These are phyloP conservation scores for Tethya wilhelma DNA, from an alignment of 37 sponge, comb jelly and placozoan species.

Conservation along the genomic window DNA sequence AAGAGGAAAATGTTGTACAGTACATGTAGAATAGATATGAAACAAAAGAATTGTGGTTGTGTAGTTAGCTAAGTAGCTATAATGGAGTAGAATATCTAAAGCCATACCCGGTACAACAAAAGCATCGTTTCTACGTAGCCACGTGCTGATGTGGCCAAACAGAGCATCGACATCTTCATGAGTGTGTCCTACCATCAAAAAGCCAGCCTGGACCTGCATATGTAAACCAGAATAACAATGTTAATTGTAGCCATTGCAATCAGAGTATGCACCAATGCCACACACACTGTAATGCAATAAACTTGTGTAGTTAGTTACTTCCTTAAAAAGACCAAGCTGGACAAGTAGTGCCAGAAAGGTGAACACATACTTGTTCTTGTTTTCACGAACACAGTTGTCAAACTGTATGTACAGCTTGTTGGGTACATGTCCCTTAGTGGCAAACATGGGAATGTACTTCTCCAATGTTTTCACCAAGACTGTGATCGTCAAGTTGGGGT, in stretches of 20 bases:
- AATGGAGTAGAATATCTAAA: background rate
- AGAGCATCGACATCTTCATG: too few species aligned
- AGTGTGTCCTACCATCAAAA: too few species aligned
- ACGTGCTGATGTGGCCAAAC: background rate
- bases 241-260: too few species aligned
- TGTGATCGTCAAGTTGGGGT: slow-evolving; percentile 50
- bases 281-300: background rate
- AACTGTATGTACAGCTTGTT: slow-evolving; percentile 8
- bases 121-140: slow-evolving; percentile 8
- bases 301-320: slow-evolving; percentile 3
- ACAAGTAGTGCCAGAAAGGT: slow-evolving; percentile 21
- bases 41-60: too few species aligned
- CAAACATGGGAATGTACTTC: background rate
- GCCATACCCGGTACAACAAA: background rate
- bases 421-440: background rate
- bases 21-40: too few species aligned
- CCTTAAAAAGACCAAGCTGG: slow-evolving; percentile 1
- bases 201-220: background rate
- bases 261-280: too few species aligned
- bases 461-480: slow-evolving; percentile 3
- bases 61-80: background rate
- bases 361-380: slow-evolving; percentile 34
- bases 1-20: too few species aligned
- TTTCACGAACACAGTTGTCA: slow-evolving; percentile 54
- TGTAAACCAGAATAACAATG: background rate